Base-by-base conservation (phyloP, 2,888 invertebrate genomes). In the Euclidia mi region DNA sequence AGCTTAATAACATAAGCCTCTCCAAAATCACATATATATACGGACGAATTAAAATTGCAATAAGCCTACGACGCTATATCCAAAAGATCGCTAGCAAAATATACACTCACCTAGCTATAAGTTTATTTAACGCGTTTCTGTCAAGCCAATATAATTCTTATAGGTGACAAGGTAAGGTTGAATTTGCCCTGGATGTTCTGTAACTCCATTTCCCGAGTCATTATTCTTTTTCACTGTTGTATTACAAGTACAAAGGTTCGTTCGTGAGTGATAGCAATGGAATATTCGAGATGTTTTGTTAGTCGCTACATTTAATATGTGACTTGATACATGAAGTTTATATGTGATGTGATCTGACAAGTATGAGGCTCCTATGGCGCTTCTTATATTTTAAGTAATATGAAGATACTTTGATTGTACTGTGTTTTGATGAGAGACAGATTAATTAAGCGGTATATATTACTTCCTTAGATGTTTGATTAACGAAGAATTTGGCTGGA, bases 221-320 rank as follows among this genome's bases (percentile, higher is more conserved):
- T 76, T 78, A 78, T 76, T 76, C 79, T 78, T 78, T 76, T 78
- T 72, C 76, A 72, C 65, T 66, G 69, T 60, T 72, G 77, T 71
- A 76, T 71, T 71, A 60, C 76, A 71, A 72, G 76, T 76, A 71
- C 65, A 76, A 71, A 75, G 69, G 64, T 57, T 55, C 47, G 14
- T 42, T 56, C 60, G 55, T 71, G 71, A 71, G 57, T 64, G 76
- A 71, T 76, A 69, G 76, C 47, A 49, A 64, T 52, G 59, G 44
- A 71, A 50, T 56, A 64, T 71, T 72, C 73, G 76, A 71, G 70
- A 72, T 72, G 76, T 76, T 72, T 64, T 56, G 69, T 72, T 76
- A 68, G 64, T 64, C 65, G 60, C 57, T 68, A 71, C 73, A 64
- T 71, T 71, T 60, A 72, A 64, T 76, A 64, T 68, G 73, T 71